A percentile compares a stretch with the other conserved stretches of the same genome.
phyloP scores from a whole-genome alignment of 2,113 vertebrate species.

The Phalacrocorax carbo region DNA sequence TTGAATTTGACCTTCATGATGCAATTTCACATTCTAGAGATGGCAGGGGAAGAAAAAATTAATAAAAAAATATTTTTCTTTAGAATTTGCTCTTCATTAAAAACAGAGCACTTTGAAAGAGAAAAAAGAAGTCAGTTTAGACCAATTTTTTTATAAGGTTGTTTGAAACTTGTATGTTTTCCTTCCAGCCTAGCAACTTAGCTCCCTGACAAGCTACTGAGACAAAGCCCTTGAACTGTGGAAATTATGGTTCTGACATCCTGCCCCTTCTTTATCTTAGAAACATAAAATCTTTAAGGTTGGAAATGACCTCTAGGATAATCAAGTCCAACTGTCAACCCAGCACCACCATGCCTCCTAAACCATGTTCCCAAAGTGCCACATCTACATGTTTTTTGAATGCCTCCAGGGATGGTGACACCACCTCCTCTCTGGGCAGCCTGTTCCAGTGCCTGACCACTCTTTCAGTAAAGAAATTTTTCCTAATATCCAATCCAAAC shows the following conservation, averaged over 20 bases:
- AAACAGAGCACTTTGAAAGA: background rate
- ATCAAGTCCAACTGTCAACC: no score
- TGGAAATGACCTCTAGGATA: no score
- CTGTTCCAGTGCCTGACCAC: no score
- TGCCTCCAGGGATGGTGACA: no score
- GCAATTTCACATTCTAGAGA: background rate
- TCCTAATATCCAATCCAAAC: no score
- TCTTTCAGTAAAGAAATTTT: no score
- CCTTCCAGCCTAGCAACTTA: background rate
- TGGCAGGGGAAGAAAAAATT: fast-evolving
- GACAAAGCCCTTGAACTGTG: background rate
- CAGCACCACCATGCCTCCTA: no score
- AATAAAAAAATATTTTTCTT: background rate
- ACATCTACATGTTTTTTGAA: no score
- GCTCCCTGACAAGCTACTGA: background rate
- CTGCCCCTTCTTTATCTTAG: background rate
- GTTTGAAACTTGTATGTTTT: background rate
- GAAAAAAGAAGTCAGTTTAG: background rate
- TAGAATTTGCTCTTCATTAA: background rate
- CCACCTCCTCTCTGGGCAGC: no score
- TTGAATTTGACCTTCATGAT: background rate
- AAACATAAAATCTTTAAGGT: no score
- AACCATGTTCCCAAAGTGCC: no score
- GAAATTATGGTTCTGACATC: background rate
- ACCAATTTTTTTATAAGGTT: background rate